Evolutionary conservation across 2,888 invertebrate genomes (phyloP).

Genomic region (Cephus spinipes): DNA sequence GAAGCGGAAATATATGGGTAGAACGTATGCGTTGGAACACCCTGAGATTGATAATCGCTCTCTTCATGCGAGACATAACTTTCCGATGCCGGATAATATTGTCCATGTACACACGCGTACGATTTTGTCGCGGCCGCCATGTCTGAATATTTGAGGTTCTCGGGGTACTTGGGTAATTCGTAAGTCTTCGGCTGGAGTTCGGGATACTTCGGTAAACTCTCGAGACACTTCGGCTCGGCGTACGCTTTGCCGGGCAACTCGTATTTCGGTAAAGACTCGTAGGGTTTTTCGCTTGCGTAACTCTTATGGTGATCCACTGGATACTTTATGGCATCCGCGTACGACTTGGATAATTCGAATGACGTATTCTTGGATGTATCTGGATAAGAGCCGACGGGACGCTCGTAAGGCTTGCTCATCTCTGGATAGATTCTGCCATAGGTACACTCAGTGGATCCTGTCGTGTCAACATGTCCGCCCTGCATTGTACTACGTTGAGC

Average conservation of each 20-base stretch:
- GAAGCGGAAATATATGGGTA: constrained; percentile 61
- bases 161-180: constrained; percentile 27
- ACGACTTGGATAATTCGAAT: constrained; percentile 44
- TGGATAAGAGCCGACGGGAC: constrained; percentile 22
- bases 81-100: constrained; percentile 56
- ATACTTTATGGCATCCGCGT: constrained; percentile 48
- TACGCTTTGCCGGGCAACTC: constrained; percentile 40
- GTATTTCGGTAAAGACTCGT: constrained; percentile 31
- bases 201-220: constrained; percentile 49
- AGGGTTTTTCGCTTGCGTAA: constrained; percentile 30
- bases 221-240: constrained; percentile 37
- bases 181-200: constrained; percentile 49
- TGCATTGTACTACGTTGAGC: constrained; percentile 40
- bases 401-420: constrained; percentile 43
- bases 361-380: constrained; percentile 27
- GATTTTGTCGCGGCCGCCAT: constrained; percentile 42
- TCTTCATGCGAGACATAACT: constrained; percentile 57
- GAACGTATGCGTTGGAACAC: constrained; percentile 55
- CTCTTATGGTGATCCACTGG: constrained; percentile 39
- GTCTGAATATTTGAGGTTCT: constrained; percentile 48
- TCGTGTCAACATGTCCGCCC: constrained; percentile 41
- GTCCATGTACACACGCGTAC: constrained; percentile 57
- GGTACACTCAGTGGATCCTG: constrained; percentile 50
- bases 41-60: constrained; percentile 53
- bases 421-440: constrained; percentile 52